These are phyloP conservation scores for Orchesella cincta DNA, from an alignment of 1,140 invertebrate genomes.

Conservation along the genomic window DNA sequence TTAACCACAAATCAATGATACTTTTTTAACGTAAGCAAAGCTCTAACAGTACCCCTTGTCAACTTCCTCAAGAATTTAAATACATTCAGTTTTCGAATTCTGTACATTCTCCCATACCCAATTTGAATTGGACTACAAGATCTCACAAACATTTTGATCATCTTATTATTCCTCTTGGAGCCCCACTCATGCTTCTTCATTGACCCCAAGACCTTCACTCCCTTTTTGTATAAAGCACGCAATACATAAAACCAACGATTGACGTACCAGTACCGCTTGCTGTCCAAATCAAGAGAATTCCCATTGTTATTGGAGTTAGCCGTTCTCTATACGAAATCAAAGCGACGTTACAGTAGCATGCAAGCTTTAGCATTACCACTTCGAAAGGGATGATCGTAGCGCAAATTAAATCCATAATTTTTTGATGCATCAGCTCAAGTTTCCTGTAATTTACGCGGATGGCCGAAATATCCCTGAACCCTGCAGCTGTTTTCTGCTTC, in stretches of 20 bases:
- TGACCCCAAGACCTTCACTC: neutral
- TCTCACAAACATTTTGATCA: neutral
- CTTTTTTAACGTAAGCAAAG: constrained; percentile 2
- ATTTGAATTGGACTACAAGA: neutral
- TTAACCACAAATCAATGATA: no score
- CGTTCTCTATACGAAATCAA: neutral
- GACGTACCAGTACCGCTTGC: neutral
- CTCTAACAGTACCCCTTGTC: neutral
- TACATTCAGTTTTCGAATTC: neutral
- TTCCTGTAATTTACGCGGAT: neutral
- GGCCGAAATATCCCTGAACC: neutral
- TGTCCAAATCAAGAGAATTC: neutral
- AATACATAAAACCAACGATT: neutral
- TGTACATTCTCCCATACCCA: constrained; percentile 16
- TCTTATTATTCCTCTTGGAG: neutral
- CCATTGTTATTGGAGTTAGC: neutral
- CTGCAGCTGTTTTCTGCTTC: neutral
- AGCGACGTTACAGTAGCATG: neutral
- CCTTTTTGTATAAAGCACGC: neutral
- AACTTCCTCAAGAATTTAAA: neutral
- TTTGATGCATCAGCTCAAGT: neutral
- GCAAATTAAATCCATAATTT: neutral
- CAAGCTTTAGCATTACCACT: neutral
- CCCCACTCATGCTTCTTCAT: constrained; percentile 3
- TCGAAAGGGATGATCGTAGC: neutral